Base-by-base conservation (phyloP, 2,797 vertebrate genomes). In the Lycodopsis pacificus region DNA sequence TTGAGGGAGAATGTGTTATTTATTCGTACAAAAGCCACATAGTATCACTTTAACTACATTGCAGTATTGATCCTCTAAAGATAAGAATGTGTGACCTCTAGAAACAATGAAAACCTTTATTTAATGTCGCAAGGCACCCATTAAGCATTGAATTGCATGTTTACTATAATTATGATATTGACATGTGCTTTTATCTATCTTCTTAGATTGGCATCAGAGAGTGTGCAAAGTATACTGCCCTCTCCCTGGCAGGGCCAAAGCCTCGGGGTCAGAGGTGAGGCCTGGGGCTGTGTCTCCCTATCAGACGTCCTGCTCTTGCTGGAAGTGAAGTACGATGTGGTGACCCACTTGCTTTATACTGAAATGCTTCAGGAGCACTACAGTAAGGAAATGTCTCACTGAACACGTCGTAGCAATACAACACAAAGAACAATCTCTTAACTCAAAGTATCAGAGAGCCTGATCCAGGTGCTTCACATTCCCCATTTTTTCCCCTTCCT, bases 291-390 rank as follows among this genome's bases (percentile, higher is more conserved):
- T 9, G 70, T 93, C 72, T 87, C 88, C 42, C 62, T 79, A 17
- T 82, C 88, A 13, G 94, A 96, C 1, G 15, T 95, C 51, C 88
- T 95, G 20, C 88, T 89, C 13, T 70, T 96, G 69, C 73, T 95
- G 67, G 88, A 93, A 32, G 90, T 93, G 63, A 96, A 96, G 81
- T 96, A 95, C 53, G 92, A 95, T 19, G 83, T 89, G 13, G 88
- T 96, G 81, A 87, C 73, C 20, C 90, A 90, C 48, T 82, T 81
- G 62, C 91, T 96, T 34, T 94, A 88, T 19, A 86, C 74, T 62
- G 95, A 96, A 84, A 96, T 96, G 95, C 92, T 96, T 20, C 89
- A 92, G 88, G 91, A 95, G 57, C 86, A 95, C 58, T 77, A 93
- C 34, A 93, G 96, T 96, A 89, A 91, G 89, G 32, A 77, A 54